These are phyloP conservation scores for Rambutsinella grinnellia DNA, from an alignment of 2,888 invertebrate genomes.

Conservation along the genomic window DNA sequence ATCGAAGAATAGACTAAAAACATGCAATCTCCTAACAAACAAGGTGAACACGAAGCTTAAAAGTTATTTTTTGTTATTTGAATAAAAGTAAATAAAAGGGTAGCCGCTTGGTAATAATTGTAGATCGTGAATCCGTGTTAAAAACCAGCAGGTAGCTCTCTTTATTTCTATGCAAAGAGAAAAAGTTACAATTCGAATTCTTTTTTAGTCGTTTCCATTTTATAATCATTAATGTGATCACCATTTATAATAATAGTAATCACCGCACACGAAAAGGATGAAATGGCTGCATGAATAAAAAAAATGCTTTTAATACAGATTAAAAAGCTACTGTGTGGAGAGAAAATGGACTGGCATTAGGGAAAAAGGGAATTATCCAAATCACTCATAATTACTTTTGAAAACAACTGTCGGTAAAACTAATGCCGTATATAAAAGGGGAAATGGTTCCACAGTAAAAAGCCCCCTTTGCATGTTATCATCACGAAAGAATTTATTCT, in stretches of 20 bases:
- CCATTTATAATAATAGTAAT: no score
- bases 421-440: no score
- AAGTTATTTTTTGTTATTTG: no score
- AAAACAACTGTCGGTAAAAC: slow-evolving; percentile 12
- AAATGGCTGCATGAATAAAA: slow-evolving; percentile 29
- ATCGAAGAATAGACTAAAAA: background rate
- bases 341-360: no score
- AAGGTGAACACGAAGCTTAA: background rate
- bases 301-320: slow-evolving; percentile 8
- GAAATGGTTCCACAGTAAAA: no score
- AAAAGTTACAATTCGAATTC: background rate
- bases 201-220: slow-evolving; percentile 17
- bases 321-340: slow-evolving; percentile 17
- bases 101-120: slow-evolving; percentile 2
- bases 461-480: no score
- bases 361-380: slow-evolving; percentile 42
- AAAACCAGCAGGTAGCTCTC: slow-evolving; percentile 37
- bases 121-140: slow-evolving; percentile 51
- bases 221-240: slow-evolving; percentile 13
- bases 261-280: slow-evolving; percentile 19
- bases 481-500: no score
- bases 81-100: background rate
- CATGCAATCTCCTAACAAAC: background rate
- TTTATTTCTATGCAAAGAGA: slow-evolving; percentile 14
- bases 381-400: slow-evolving; percentile 44